Base-by-base conservation (phyloP, 2,888 invertebrate genomes). In the Cheilosia scutellata region DNA sequence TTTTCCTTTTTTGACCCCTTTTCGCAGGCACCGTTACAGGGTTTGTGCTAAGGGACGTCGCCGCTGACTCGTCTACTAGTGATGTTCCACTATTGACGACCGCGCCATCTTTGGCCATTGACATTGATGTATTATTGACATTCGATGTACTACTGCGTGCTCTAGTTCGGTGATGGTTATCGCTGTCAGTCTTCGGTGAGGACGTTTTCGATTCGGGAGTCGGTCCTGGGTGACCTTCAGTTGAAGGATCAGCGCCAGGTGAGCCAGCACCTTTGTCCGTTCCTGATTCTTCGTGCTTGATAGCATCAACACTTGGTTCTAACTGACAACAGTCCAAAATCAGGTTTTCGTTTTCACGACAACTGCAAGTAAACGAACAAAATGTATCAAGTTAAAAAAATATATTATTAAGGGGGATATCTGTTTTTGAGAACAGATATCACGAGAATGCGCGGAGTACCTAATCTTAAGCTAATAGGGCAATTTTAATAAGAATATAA, bases 301-400 rank as follows among this genome's bases (percentile, higher is more conserved):
- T 97, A 87, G 95, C 95, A 88, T 93, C 92, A 40, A 95, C 95
- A 89, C 95, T 96, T 89, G 97, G 96, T 92, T 97, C 97, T 91
- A 98, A 93, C 93, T 98, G 98, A 92, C 97, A 98, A 93, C 97
- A 96, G 93, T 98, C 98, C 96, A 98, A 96, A 60, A 98, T 96
- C 68, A 98, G 95, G 91, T 98, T 96, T 89, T 96, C 96, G 90
- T 96, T 97, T 93, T 98, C 98, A 0, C 91, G 91, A 87, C 90
- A 91, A 80, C 92, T 92, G 51, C 5, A 79, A 53, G 0, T 2
- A 29, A 29, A 53, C 9, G 4, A 58, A 42, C 0, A 33, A 65
- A 27, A 25, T 16, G 2, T 33, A 2, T 16, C 4, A 31, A 51
- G 2, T 51, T 6, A 9, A 65, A n/a, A n/a, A 42, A 33, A 6